phyloP scores from a whole-genome alignment of 2,113 vertebrate species.

The Clupea harengus region DNA sequence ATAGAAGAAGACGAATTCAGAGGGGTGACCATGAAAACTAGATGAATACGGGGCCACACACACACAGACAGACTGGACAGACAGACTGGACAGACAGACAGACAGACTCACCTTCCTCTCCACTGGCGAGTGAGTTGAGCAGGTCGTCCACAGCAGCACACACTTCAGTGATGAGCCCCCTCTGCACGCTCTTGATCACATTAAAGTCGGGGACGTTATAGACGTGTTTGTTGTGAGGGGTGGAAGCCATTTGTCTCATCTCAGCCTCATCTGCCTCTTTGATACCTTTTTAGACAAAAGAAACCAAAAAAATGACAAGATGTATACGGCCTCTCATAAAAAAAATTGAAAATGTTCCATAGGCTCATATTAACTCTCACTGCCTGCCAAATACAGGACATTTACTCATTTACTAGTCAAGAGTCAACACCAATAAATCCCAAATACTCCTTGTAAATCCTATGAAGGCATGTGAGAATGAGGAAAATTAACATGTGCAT shows the following conservation, averaged over 20 bases:
- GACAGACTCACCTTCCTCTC: slow-evolving; percentile 83
- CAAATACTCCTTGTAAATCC: slow-evolving; percentile 40
- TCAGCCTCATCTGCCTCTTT: slow-evolving; percentile 86
- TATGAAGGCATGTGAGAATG: slow-evolving; percentile 26
- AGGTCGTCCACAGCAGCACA: slow-evolving; percentile 88
- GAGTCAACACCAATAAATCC: slow-evolving; percentile 40
- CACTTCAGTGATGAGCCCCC: slow-evolving; percentile 81
- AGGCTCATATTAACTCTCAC: slow-evolving; percentile 12
- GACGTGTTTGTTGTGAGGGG: slow-evolving; percentile 80
- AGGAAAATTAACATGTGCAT: slow-evolving; percentile 21
- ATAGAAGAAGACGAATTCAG: background rate
- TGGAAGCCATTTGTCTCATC: slow-evolving; percentile 85
- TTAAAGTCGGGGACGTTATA: slow-evolving; percentile 82
- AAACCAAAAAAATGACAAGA: slow-evolving; percentile 3
- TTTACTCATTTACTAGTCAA: slow-evolving; percentile 25
- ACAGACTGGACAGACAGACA: background rate
- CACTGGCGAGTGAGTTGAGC: slow-evolving; percentile 80
- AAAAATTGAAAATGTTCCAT: slow-evolving; percentile 22
- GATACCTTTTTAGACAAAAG: slow-evolving; percentile 71
- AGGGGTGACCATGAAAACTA: background rate
- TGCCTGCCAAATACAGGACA: slow-evolving; percentile 33
- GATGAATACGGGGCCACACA: background rate
- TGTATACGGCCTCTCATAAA: slow-evolving; percentile 19
- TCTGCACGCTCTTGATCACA: slow-evolving; percentile 81
- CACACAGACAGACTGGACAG: too few relatives aligned